Conservation (phyloP, 2,888 invertebrate genomes). For the Tolmerus cingulatus region DNA sequence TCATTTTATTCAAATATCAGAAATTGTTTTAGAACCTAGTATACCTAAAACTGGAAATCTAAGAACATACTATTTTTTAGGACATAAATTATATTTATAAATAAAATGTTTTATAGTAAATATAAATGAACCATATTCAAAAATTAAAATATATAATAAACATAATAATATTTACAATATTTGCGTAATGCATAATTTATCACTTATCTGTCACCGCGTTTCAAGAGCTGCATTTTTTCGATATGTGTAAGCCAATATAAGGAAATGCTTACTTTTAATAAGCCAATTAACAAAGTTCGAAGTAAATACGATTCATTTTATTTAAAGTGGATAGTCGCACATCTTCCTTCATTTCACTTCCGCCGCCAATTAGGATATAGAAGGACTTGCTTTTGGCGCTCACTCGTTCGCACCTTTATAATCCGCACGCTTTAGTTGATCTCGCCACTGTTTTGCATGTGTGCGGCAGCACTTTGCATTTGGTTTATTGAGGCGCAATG, state of each 20-base stretch:
- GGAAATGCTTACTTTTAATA: not conserved
- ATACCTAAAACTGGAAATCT: too few species aligned
- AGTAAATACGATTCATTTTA: not conserved
- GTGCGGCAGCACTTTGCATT: not conserved
- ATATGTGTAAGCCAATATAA: not conserved
- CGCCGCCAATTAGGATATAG: not conserved
- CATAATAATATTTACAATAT: too few species aligned
- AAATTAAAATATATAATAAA: too few species aligned
- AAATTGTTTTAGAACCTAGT: too few species aligned
- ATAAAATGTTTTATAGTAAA: too few species aligned
- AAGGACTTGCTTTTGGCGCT: not conserved
- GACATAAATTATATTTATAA: too few species aligned
- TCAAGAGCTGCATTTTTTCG: too few species aligned
- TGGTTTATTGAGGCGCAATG: not conserved
- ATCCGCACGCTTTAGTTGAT: not conserved
- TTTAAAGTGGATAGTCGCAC: not conserved
- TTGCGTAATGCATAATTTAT: too few species aligned
- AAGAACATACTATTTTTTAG: too few species aligned
- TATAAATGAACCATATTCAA: too few species aligned
- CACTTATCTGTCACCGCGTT: too few species aligned
- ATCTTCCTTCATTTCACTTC: not conserved
- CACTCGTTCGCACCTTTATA: not conserved
- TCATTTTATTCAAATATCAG: too few species aligned
- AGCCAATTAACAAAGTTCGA: not conserved
- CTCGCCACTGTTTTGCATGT: not conserved